A percentile compares a stretch with the other conserved stretches of the same genome.
Conservation (phyloP, 2,888 invertebrate species). For the Zygothrica quintamaculata region DNA sequence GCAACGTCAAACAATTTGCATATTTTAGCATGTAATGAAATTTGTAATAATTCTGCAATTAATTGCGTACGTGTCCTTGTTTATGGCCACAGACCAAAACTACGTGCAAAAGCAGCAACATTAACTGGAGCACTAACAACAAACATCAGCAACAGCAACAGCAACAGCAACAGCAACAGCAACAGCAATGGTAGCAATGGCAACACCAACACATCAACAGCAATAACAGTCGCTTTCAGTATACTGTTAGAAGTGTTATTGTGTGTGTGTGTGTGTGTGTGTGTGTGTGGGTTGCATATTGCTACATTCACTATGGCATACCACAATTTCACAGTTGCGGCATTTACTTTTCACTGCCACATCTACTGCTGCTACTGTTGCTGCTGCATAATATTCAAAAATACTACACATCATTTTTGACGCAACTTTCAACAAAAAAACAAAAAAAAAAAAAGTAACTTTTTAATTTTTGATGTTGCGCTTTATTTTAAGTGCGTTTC, state of each 20-base stretch:
- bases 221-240: constrained; percentile 18
- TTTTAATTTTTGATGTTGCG: neutral
- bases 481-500: neutral
- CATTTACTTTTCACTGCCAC: constrained; percentile 27
- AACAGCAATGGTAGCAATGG: constrained; percentile 32
- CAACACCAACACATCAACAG: constrained; percentile 2
- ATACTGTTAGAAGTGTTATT: neutral
- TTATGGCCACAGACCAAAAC: constrained; percentile 48
- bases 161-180: constrained; percentile 19
- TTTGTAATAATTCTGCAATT: constrained; percentile 82
- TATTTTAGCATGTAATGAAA: constrained; percentile 81
- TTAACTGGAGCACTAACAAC: neutral
- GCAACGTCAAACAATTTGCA: constrained; percentile 75
- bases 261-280: constrained; percentile 7
- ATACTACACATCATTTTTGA: neutral
- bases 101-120: constrained; percentile 39
- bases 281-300: neutral
- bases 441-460: neutral
- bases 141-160: constrained; percentile 14
- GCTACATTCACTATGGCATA: constrained; percentile 21
- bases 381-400: constrained; percentile 2
- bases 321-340: constrained; percentile 35
- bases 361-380: constrained; percentile 12
- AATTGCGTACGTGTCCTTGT: constrained; percentile 79
- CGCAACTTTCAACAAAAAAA: too few species aligned